A percentile compares a stretch with the other conserved stretches of the same genome.
Conservation (phyloP, 1,140 invertebrate species). For the Catajapyx aquilonaris region DNA sequence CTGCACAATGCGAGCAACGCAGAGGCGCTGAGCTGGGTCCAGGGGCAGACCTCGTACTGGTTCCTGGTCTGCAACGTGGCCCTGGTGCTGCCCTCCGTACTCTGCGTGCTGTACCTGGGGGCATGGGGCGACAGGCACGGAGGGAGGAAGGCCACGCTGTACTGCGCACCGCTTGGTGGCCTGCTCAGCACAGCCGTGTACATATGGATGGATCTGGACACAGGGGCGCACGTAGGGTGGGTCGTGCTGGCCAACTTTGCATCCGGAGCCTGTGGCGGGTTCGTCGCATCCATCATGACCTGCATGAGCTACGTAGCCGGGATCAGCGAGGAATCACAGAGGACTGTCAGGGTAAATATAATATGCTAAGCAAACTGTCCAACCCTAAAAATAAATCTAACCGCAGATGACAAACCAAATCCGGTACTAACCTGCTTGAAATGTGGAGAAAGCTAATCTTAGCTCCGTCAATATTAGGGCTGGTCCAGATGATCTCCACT, state of each 20-base stretch:
- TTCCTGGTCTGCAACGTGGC: slow-evolving; percentile 19
- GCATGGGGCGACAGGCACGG: slow-evolving; percentile 18
- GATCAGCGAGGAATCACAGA: slow-evolving; percentile 15
- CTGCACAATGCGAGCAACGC: slow-evolving; percentile 12
- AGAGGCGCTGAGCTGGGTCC: slow-evolving; percentile 16
- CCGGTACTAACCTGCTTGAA: no score
- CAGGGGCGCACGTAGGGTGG: slow-evolving; percentile 14
- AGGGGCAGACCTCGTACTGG: slow-evolving; percentile 19
- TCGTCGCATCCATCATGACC: slow-evolving; percentile 19
- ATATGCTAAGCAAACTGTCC: no score
- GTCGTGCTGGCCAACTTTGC: slow-evolving; percentile 20
- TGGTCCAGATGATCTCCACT: no score
- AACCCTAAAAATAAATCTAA: no score
- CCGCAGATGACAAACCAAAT: no score
- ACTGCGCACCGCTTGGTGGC: slow-evolving; percentile 21
- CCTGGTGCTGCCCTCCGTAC: slow-evolving; percentile 20
- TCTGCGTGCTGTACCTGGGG: slow-evolving; percentile 15
- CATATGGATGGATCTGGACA: slow-evolving; percentile 18
- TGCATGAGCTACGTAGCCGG: slow-evolving; percentile 24
- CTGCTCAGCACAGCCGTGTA: slow-evolving; percentile 18
- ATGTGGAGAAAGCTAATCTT: no score
- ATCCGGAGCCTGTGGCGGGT: slow-evolving; percentile 22
- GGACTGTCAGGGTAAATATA: slow-evolving; percentile 22
- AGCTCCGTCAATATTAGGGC: no score
- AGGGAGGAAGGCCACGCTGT: slow-evolving; percentile 21